Evolutionary conservation across 2,113 vertebrate genomes (phyloP).

Genomic region (Rhinoderma darwinii): DNA sequence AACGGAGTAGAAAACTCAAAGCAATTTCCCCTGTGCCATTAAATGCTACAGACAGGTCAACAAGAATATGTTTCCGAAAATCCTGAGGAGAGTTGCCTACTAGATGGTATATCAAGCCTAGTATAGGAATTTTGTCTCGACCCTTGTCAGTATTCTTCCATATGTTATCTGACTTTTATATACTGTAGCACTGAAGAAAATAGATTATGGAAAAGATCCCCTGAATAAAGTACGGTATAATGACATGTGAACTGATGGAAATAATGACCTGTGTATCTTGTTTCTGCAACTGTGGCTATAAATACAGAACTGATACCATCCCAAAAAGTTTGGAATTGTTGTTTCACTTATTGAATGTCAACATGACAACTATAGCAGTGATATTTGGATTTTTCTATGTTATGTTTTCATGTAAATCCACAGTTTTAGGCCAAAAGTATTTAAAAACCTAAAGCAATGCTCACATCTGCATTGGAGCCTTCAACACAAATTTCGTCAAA

Average conservation of each 20-base stretch:
- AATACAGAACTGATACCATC: slow-evolving; percentile 33
- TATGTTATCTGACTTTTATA: slow-evolving; percentile 25
- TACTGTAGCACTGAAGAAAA: slow-evolving; percentile 15
- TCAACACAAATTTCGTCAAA: too few relatives aligned
- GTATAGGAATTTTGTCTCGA: slow-evolving; percentile 40
- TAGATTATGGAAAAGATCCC: not conserved
- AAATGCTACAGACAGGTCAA: slow-evolving; percentile 38
- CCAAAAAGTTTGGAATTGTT: slow-evolving; percentile 13
- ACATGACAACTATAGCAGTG: not conserved
- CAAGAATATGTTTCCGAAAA: slow-evolving; percentile 5
- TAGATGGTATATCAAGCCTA: slow-evolving; percentile 24
- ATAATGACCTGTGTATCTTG: slow-evolving; percentile 6
- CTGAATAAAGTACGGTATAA: not conserved
- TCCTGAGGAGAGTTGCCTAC: not conserved
- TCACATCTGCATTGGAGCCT: too few relatives aligned
- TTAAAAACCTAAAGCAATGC: not conserved
- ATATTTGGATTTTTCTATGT: not conserved
- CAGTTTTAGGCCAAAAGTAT: not conserved
- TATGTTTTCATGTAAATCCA: not conserved
- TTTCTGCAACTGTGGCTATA: slow-evolving; percentile 36
- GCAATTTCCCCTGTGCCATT: slow-evolving; percentile 24
- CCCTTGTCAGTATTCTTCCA: slow-evolving; percentile 51
- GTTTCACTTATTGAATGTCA: not conserved
- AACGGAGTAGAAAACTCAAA: not conserved
- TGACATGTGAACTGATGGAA: not conserved